Percentiles rank a stretch among this genome's conserved stretches.
Evolutionary conservation across 2,888 invertebrate genomes (phyloP).

Genomic region (Carterocephalus palaemon): DNA sequence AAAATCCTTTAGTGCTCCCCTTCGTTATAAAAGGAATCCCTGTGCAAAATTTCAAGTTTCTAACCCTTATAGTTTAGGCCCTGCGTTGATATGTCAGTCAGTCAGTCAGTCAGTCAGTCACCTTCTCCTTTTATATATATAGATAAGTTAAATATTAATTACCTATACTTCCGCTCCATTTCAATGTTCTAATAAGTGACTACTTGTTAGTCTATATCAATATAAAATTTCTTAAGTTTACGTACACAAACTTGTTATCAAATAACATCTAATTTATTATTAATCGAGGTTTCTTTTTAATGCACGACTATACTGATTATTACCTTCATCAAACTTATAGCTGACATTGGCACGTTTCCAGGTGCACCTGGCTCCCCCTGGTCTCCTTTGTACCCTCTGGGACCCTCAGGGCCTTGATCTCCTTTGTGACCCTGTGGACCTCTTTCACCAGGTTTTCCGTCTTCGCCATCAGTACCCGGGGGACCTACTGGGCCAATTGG

Average conservation of each 20-base stretch:
- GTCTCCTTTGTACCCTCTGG: constrained; percentile 80
- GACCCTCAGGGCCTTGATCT: constrained; percentile 53
- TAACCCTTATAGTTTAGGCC: too few species aligned
- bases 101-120: too few species aligned
- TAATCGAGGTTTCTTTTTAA: not conserved
- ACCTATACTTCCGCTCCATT: too few species aligned
- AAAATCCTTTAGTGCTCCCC: too few species aligned
- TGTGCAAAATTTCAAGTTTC: too few species aligned
- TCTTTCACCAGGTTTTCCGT: constrained; percentile 81
- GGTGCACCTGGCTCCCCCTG: constrained; percentile 81
- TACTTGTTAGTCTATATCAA: not conserved
- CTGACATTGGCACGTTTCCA: constrained; percentile 44
- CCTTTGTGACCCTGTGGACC: constrained; percentile 82
- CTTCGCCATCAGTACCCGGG: constrained; percentile 52
- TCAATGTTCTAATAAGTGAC: too few species aligned
- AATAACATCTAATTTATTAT: constrained; percentile 13
- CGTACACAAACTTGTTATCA: constrained; percentile 6
- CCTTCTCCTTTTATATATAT: too few species aligned
- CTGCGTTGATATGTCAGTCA: too few species aligned
- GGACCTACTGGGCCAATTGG: constrained; percentile 68
- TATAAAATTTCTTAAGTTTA: not conserved
- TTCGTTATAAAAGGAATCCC: too few species aligned
- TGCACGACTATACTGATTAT: not conserved
- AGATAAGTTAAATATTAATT: too few species aligned
- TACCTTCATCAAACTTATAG: constrained; percentile 37